A percentile compares a stretch with the other conserved stretches of the same genome.
These are phyloP conservation scores for Podabrus alpinus DNA, from an alignment of 2,888 invertebrate genomes.

Conservation along the genomic window DNA sequence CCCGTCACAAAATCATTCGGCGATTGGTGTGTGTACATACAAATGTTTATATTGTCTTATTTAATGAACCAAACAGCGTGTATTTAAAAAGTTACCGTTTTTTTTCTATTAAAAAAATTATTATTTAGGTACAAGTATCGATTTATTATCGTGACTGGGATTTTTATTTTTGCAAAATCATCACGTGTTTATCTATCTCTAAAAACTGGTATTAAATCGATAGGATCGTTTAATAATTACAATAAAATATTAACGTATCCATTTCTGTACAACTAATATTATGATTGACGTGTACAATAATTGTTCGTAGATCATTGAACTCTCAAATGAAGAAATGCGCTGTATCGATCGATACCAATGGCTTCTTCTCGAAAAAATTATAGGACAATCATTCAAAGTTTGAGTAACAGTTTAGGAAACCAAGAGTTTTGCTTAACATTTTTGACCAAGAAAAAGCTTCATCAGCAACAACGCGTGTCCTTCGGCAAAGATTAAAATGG, in stretches of 20 bases:
- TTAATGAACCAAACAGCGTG: neutral
- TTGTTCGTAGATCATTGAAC: conserved; percentile 30
- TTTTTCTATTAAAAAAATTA: neutral
- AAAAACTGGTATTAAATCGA: conserved; percentile 11
- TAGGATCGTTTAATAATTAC: conserved; percentile 17
- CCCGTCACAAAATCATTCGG: neutral
- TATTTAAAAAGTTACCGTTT: neutral
- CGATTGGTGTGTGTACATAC: neutral
- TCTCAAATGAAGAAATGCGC: conserved; percentile 4
- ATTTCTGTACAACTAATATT: conserved; percentile 16
- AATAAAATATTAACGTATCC: conserved; percentile 15
- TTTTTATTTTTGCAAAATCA: conserved; percentile 16
- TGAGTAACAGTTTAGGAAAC: too few species aligned
- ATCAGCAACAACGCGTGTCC: neutral
- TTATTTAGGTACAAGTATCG: neutral
- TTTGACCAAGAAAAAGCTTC: neutral
- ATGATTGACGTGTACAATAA: conserved; percentile 32
- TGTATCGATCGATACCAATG: conserved; percentile 10
- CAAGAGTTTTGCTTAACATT: neutral
- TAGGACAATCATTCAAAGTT: neutral
- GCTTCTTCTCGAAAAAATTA: neutral
- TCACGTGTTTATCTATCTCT: conserved; percentile 9
- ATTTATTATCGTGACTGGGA: conserved; percentile 2
- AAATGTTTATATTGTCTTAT: neutral
- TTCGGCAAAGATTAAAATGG: too few species aligned